Conservation (phyloP, 2,113 vertebrate genomes). For the Xiphophorus couchianus region DNA sequence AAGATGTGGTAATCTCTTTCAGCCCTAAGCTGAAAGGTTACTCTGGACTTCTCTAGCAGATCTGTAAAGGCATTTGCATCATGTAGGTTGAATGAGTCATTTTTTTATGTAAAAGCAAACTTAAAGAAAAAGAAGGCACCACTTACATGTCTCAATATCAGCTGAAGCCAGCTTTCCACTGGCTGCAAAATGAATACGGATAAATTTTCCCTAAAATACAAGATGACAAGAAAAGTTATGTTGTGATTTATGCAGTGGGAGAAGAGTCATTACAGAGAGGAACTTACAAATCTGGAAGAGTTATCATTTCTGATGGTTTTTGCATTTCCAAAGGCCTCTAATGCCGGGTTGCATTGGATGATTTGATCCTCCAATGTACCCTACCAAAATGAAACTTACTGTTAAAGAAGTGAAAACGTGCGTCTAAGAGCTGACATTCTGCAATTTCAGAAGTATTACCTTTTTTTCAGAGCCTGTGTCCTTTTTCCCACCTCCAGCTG, state of each 20-base stretch:
- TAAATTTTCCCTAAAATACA: constrained; percentile 87
- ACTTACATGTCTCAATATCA: constrained; percentile 90
- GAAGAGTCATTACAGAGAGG: neutral
- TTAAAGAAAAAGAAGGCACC: neutral
- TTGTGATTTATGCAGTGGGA: neutral
- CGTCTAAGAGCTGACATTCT: neutral
- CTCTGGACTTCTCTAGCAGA: constrained; percentile 91
- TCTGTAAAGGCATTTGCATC: constrained; percentile 70
- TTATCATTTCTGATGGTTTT: constrained; percentile 92
- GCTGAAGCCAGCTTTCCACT: constrained; percentile 88
- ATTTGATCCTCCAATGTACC: constrained; percentile 88
- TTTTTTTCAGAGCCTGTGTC: constrained; percentile 82
- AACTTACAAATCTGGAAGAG: constrained; percentile 88
- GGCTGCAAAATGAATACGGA: constrained; percentile 89
- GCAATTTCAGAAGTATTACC: constrained; percentile 59
- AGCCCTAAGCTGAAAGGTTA: constrained; percentile 89
- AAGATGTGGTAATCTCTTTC: constrained; percentile 94
- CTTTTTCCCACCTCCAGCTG: constrained; percentile 86
- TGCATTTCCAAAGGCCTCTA: constrained; percentile 89
- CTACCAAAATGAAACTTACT: constrained; percentile 65
- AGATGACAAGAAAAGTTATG: neutral
- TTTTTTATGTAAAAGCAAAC: neutral
- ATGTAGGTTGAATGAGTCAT: neutral
- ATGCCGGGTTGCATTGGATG: constrained; percentile 85
- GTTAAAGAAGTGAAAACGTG: neutral